Base-by-base conservation (phyloP, 2,888 invertebrate species). In the Ligdia adustata region DNA sequence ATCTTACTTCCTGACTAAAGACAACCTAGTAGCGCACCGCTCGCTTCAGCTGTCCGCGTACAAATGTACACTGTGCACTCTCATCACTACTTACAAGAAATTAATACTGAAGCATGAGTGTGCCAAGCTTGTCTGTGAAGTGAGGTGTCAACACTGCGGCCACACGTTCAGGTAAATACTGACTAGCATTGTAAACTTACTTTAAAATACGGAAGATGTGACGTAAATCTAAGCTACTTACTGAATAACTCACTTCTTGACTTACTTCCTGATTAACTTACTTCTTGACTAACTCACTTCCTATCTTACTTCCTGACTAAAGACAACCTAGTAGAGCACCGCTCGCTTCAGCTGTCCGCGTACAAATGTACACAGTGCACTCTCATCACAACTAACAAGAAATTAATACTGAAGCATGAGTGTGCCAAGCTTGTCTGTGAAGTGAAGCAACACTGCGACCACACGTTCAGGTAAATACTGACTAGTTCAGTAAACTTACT, bases 1-100 rank as follows among this genome's bases (percentile, higher is more conserved):
- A n/a, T n/a, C 79, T 0, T 82, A 76, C 28, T 82, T 82, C 53
- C 39, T 85, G 0, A 79, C 78, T 0, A 74, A 69, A 3, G 88
- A 88, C 41, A 82, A 80, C 7, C 43, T 84, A 0, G 32, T 72
- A 0, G 39, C 58, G 0, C 89, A 89, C 33, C 66, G 77, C 0
- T 61, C 68, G 0, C 39, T 75, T 0, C 89, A 89, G 41, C 51
- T 62, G 0, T 29, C 57, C 0, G 83, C 78, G 0, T 88, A 72
- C 53, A 57, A 54, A 16, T 88, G 88, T 29, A 44, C 38, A 0
- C 27, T 54, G 9, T 88, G 88, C 42, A 71, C 55, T 0, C 45
- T 68, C 1, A 35, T 34, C 1, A 79, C 80, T 0, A 60, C 72
- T 0, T 46, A 82, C 14, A 87, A 85, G 43, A 42, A 66, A 0